phyloP scores from a whole-genome alignment of 2,888 invertebrate genomes.

The Diarsia mendica region DNA sequence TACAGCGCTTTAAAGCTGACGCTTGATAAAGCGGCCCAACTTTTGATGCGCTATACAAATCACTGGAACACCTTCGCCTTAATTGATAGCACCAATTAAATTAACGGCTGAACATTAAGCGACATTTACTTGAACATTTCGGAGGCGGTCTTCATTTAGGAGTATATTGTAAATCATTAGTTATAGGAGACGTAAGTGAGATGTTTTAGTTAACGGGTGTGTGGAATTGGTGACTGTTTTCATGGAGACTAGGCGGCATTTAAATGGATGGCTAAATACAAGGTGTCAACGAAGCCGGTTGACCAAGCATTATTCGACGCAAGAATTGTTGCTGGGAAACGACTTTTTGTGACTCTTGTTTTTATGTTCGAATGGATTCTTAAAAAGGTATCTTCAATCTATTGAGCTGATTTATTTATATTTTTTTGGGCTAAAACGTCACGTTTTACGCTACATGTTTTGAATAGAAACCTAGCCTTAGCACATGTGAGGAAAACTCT shows the following conservation, averaged over 20 bases:
- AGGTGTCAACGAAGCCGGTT: too few species aligned
- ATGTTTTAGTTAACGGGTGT: constrained; percentile 14
- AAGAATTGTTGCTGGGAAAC: too few species aligned
- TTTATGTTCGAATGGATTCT: too few species aligned
- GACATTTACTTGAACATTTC: constrained; percentile 73
- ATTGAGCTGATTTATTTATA: too few species aligned
- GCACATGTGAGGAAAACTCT: background rate
- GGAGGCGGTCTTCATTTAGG: constrained; percentile 72
- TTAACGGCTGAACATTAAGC: constrained; percentile 74
- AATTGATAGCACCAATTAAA: constrained; percentile 72
- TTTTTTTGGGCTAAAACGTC: too few species aligned
- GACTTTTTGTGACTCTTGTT: too few species aligned
- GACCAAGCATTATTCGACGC: too few species aligned
- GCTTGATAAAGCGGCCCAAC: constrained; percentile 44
- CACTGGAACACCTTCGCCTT: constrained; percentile 59
- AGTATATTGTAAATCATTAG: constrained; percentile 69
- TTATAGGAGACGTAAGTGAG: constrained; percentile 56
- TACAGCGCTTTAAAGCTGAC: constrained; percentile 22
- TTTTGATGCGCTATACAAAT: constrained; percentile 58
- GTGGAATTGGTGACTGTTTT: background rate
- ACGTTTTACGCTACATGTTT: too few species aligned
- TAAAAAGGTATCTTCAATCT: too few species aligned
- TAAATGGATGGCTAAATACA: background rate
- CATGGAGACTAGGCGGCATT: background rate
- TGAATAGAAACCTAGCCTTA: background rate